Evolutionary conservation across 2,113 vertebrate genomes (phyloP), one percentile per base, ranked within the genome.

Genomic region (Dasyprocta punctata): DNA sequence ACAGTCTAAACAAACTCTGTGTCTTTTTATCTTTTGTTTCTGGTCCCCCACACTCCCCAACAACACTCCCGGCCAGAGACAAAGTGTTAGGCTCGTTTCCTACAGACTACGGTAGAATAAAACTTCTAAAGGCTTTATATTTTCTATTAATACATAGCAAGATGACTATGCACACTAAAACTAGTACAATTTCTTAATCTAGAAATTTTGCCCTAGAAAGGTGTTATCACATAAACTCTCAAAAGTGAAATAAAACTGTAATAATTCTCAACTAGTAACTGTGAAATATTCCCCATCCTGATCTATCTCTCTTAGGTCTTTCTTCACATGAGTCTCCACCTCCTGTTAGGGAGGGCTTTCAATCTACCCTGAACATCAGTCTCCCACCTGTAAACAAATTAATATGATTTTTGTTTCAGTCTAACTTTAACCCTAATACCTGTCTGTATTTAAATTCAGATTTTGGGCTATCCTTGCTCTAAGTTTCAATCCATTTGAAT

Each of bases 231-330:
- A 86, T 58, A 38, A 6, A 88, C 33, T 94, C 54, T 91, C 11
- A 88, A 89, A 90, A 96, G 13, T 75, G 87, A 96, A 96, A 90
- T 67, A 75, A 36, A 81, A 92, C 10, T 94, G 20, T 14, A 92
- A 36, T 69, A 86, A 41, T 89, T 97, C 47, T 95, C 63, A 90
- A 49, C 61, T 92, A 90, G 78, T 61, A 22, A 61, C 9, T 90
- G 38, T 86, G 67, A n/a, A 22, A 20, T 58, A 75, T 30, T 93
- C 47, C 41, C n/a, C 58, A 33, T 5, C 61, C 58, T 89, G 3
- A 13, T 54, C 83, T 33, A 81, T 19, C 83, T 33, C 77, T 19
- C 71, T n/a, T 47, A 73, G 77, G 26, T 73, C 14, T 90, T 85
- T 78, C 61, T 96, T 97, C 58, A 92, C 58, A 56, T 58, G 28